Base-by-base conservation (phyloP, 1,140 invertebrate species). In the Brachionus calyciflorus region DNA sequence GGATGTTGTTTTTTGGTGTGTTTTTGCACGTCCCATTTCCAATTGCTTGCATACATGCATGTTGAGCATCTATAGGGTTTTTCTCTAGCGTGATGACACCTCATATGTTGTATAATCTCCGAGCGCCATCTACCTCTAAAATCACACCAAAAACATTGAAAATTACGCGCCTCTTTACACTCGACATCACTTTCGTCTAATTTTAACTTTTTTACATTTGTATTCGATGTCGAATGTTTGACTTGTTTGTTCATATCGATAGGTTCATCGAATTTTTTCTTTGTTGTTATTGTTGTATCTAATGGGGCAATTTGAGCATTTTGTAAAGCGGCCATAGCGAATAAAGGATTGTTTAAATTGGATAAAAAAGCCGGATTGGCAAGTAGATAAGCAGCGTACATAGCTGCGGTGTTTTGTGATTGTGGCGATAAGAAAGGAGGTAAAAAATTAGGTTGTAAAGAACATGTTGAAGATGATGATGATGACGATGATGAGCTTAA, bases 61-160 rank as follows among this genome's bases (percentile, higher is more conserved):
- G 81, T 77, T 10, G 83, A 83, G 69, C 84, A 85, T 63, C 80
- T 79, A 76, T 82, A 85, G 9, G 84, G 83, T 55, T 85, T 84
- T 51, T 84, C 83, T 49, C 84, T 81, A 5, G 83, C 84, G n/a
- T 77, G 76, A 76, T 85, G 83, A 77, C 84, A 84, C 76, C 84
- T 83, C 83, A 85, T 84, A 68, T 85, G 84, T 77, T 85, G 83
- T 17, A 81, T 83, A 21, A 85, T 83, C 78, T 85, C 84, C 21
- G 82, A 83, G 9, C 83, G 82, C 84, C 84, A 85, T 60, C 84
- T 79, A 1, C 84, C 84, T 51, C 81, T 65, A 76, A 83, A 84
- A 65, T 84, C 82, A 69, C 83, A 84, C 28, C 81, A 79, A 33
- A 79, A 78, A 77, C 83, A 85, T 24, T 33, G 46, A 44, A 68